A percentile compares a stretch with the other conserved stretches of the same genome.
Conservation (phyloP, 2,797 vertebrate genomes). For the Arctocebus calabarensis region DNA sequence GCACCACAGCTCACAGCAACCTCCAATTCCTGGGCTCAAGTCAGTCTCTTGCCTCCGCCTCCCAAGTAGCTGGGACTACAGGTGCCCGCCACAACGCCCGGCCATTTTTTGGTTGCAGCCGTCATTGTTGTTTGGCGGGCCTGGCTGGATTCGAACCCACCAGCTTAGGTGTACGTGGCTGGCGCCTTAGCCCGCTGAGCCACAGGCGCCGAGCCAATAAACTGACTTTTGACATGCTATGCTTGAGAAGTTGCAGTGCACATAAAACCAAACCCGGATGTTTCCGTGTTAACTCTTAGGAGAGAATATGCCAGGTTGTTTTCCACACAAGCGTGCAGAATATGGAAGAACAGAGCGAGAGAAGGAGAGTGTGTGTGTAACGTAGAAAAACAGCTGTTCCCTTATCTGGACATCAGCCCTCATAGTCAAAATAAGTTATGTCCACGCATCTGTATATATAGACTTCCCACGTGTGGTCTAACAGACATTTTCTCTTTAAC, state of each 20-base stretch:
- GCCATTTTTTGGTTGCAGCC: too few relatives aligned
- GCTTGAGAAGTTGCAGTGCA: neutral
- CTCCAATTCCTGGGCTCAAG: too few relatives aligned
- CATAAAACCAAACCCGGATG: neutral
- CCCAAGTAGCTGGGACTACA: too few relatives aligned
- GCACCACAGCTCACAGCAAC: too few relatives aligned
- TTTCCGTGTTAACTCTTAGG: neutral
- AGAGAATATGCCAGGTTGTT: conserved; percentile 3
- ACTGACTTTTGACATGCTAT: too few relatives aligned
- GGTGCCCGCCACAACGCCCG: too few relatives aligned
- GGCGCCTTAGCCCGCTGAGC: too few relatives aligned
- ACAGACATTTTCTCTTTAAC: neutral
- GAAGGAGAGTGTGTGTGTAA: neutral
- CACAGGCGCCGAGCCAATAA: too few relatives aligned
- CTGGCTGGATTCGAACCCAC: too few relatives aligned
- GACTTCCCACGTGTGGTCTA: conserved; percentile 45
- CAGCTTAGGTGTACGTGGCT: too few relatives aligned
- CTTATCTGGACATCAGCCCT: conserved; percentile 40
- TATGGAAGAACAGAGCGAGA: neutral
- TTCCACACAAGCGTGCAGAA: neutral
- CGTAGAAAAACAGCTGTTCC: neutral
- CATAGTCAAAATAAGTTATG: conserved; percentile 19
- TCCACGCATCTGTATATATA: neutral
- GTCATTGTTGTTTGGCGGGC: too few relatives aligned
- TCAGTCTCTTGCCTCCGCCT: too few relatives aligned